Evolutionary conservation across 2,888 invertebrate species (phyloP).

Genomic region (Oscheius onirici): DNA sequence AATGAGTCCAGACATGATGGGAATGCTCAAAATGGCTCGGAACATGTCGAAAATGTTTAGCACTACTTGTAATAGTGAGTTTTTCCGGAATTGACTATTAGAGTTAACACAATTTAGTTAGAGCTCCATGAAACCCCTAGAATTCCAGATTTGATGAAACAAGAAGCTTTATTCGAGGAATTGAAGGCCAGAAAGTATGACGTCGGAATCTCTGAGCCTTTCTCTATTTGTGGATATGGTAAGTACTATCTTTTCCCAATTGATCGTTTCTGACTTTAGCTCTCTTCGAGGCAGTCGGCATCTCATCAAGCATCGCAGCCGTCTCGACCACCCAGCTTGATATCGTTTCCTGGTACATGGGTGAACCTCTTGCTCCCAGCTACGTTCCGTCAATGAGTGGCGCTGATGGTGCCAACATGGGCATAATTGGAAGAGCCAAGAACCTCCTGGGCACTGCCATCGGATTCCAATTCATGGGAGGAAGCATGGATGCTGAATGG

Average conservation of each 20-base stretch:
- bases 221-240: conserved; percentile 53
- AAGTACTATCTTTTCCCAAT: background rate
- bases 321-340: conserved; percentile 40
- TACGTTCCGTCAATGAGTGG: conserved; percentile 32
- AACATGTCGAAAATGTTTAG: conserved; percentile 1
- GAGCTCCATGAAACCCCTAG: background rate
- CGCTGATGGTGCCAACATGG: conserved; percentile 7
- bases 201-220: conserved; percentile 52
- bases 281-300: conserved; percentile 14
- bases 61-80: background rate
- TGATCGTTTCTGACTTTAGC: background rate
- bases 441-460: background rate
- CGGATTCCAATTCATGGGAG: background rate
- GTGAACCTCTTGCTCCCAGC: conserved; percentile 34
- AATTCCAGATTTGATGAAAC: conserved; percentile 27
- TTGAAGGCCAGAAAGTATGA: conserved; percentile 51
- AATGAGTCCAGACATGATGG: background rate
- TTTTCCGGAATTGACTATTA: too few relatives aligned
- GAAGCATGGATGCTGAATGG: background rate
- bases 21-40: background rate
- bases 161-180: conserved; percentile 38
- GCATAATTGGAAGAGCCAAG: conserved; percentile 17
- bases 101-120: background rate
- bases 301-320: conserved; percentile 35
- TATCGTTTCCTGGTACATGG: conserved; percentile 39